Percentiles rank a stretch among this genome's conserved stretches.
Conservation (phyloP, 2,113 vertebrate genomes). For the Pandion haliaetus region DNA sequence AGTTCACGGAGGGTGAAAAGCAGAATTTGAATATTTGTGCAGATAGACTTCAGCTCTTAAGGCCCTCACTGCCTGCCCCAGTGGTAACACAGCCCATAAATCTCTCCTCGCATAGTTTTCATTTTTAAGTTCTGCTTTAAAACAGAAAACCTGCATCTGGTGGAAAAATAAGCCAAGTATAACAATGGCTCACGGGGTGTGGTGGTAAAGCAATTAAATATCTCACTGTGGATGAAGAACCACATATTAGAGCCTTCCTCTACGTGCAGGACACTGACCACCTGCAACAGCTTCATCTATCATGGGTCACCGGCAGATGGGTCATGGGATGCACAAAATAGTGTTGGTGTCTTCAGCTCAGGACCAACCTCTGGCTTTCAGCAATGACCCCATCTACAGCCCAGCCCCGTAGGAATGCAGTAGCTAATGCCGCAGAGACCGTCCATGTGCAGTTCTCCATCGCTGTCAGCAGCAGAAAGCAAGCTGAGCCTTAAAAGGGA, state of each 20-base stretch:
- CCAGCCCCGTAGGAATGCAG: neutral
- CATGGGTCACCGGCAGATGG: neutral
- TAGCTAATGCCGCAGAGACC: neutral
- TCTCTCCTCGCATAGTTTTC: neutral
- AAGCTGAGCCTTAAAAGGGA: neutral
- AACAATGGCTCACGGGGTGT: neutral
- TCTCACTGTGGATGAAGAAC: neutral
- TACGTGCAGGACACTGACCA: neutral
- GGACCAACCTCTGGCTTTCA: neutral
- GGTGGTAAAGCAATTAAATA: neutral
- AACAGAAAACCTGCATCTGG: constrained; percentile 17
- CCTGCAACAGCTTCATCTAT: neutral
- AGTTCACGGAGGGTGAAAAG: neutral
- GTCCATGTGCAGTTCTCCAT: neutral
- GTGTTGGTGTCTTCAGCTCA: neutral
- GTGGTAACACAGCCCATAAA: neutral
- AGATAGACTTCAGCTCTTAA: neutral
- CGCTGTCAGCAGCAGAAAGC: neutral
- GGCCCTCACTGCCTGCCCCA: neutral
- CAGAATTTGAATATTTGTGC: neutral
- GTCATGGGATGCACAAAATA: neutral
- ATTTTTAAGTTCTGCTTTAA: constrained; percentile 17
- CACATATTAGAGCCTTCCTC: neutral
- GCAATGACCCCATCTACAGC: neutral
- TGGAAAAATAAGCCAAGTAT: constrained; percentile 2